These are phyloP conservation scores for Tetranychus cinnabarinus DNA, from an alignment of 1,140 invertebrate species.

Conservation along the genomic window DNA sequence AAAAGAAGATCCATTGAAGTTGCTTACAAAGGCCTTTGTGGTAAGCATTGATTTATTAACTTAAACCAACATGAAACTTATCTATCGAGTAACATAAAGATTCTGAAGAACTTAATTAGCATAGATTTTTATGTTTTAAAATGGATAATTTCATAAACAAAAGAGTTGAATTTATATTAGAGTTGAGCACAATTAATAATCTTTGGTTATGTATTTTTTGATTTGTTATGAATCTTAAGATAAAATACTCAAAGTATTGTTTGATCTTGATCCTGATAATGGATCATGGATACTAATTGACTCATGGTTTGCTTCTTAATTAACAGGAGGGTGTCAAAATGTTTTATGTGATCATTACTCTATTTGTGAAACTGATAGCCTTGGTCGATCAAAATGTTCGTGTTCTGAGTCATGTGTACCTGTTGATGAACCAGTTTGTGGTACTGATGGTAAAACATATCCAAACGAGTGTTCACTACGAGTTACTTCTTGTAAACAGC, in stretches of 20 bases:
- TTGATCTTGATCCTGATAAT: no score
- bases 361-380: slow-evolving; percentile 43
- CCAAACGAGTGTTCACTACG: slow-evolving; percentile 38
- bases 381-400: slow-evolving; percentile 42
- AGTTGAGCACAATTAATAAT: slow-evolving; percentile 27
- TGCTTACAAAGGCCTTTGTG: slow-evolving; percentile 55
- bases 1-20: slow-evolving; percentile 41
- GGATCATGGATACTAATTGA: no score
- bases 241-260: slow-evolving; percentile 32
- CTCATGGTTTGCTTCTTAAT: slow-evolving; percentile 14
- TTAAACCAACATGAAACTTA: background rate
- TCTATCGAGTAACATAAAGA: background rate
- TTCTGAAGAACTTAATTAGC: slow-evolving; percentile 17
- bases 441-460: slow-evolving; percentile 42
- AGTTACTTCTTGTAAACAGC: slow-evolving; percentile 39
- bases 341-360: slow-evolving; percentile 57
- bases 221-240: slow-evolving; percentile 35
- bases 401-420: slow-evolving; percentile 47
- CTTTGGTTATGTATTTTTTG: slow-evolving; percentile 31
- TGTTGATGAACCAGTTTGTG: slow-evolving; percentile 41
- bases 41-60: slow-evolving; percentile 31
- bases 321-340: slow-evolving; percentile 45
- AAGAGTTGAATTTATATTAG: slow-evolving; percentile 25
- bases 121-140: slow-evolving; percentile 41
- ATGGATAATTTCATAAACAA: slow-evolving; percentile 38